These are phyloP conservation scores for Drosophila oshimai DNA, from an alignment of 1,140 invertebrate species.

Conservation along the genomic window DNA sequence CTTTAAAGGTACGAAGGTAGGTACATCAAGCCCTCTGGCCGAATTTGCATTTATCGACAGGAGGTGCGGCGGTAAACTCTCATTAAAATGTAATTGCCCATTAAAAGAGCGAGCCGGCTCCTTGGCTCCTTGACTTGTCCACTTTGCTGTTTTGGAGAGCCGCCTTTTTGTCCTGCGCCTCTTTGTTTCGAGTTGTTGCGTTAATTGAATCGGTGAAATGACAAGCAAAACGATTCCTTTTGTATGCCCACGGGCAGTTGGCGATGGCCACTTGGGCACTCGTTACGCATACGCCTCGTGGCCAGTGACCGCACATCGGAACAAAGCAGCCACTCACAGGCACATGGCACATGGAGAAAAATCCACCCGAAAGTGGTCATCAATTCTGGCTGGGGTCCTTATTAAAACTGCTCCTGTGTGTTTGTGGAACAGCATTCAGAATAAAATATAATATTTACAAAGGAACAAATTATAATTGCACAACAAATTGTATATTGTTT, in stretches of 20 bases:
- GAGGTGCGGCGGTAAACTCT: slow-evolving; percentile 11
- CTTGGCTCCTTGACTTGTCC: slow-evolving; percentile 33
- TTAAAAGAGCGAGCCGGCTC: slow-evolving; percentile 29
- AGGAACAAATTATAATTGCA: too few species aligned
- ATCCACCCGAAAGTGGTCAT: background rate
- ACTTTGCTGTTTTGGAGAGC: slow-evolving; percentile 29
- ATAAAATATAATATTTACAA: background rate
- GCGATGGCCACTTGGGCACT: slow-evolving; percentile 54
- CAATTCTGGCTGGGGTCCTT: background rate
- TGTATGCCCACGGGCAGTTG: slow-evolving; percentile 53
- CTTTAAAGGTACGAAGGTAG: slow-evolving; percentile 17
- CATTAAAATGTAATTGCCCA: slow-evolving; percentile 71
- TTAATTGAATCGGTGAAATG: slow-evolving; percentile 71
- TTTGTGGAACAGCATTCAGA: background rate
- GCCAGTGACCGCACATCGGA: slow-evolving; percentile 43
- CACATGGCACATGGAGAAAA: slow-evolving; percentile 14
- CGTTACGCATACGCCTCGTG: slow-evolving; percentile 70
- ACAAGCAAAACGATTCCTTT: slow-evolving; percentile 51
- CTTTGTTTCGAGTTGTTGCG: slow-evolving; percentile 51
- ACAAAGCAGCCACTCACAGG: slow-evolving; percentile 28
- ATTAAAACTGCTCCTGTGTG: too few species aligned
- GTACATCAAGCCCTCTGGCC: background rate
- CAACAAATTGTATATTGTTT: too few species aligned
- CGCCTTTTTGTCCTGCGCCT: slow-evolving; percentile 3
- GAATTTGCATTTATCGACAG: slow-evolving; percentile 63